Evolutionary conservation across 2,797 vertebrate genomes (phyloP).

Genomic region (Adelosebastes latens): DNA sequence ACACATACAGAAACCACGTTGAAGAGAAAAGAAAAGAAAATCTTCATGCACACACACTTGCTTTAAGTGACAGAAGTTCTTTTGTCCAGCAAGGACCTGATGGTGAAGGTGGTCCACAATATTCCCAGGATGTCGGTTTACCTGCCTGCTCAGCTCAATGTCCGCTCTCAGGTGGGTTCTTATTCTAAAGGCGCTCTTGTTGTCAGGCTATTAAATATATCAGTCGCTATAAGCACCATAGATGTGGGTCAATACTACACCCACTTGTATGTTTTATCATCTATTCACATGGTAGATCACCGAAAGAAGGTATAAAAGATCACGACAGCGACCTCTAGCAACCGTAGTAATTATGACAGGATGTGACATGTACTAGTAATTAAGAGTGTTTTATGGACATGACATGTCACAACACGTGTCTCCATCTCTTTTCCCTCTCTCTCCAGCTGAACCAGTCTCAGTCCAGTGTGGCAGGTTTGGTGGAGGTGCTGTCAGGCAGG

Average conservation of each 20-base stretch:
- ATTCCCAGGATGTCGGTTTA: constrained; percentile 76
- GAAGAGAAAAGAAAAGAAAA: not conserved
- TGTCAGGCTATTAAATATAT: no score
- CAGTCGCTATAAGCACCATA: no score
- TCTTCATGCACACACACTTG: not conserved
- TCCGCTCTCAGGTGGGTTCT: constrained; percentile 81
- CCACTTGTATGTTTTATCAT: no score
- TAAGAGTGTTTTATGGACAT: not conserved
- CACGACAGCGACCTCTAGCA: no score
- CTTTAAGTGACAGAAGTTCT: constrained; percentile 38
- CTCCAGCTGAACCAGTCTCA: constrained; percentile 76
- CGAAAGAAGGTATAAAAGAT: no score
- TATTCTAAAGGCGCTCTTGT: no score
- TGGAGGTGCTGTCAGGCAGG: constrained; percentile 71
- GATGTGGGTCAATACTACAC: no score
- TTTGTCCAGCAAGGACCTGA: constrained; percentile 83
- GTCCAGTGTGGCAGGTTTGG: constrained; percentile 55
- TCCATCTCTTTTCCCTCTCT: not conserved
- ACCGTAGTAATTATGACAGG: no score
- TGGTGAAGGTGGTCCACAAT: constrained; percentile 81
- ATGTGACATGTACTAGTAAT: no score
- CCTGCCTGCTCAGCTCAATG: constrained; percentile 80
- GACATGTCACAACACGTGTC: not conserved
- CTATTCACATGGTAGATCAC: no score
- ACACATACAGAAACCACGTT: not conserved